A percentile compares a stretch with the other conserved stretches of the same genome.
phyloP scores from a whole-genome alignment of 2,797 vertebrate species.

The Phataginus tricuspis region DNA sequence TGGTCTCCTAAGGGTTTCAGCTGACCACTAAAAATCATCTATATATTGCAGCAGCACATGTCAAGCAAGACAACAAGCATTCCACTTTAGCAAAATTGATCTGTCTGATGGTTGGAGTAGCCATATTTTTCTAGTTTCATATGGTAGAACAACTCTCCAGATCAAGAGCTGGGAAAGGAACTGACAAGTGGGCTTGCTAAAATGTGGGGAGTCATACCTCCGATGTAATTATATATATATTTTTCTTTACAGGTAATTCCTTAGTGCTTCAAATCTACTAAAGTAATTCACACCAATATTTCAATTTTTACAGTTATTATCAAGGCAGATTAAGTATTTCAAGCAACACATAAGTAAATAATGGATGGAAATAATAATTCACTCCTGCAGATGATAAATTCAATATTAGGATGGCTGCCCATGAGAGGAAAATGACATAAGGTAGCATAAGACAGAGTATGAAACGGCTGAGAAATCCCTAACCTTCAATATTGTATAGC shows the following conservation, averaged over 20 bases:
- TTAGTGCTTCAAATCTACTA: not conserved
- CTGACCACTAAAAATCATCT: conserved; percentile 31
- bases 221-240: not conserved
- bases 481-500: not conserved
- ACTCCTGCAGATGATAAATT: not conserved
- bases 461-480: not conserved
- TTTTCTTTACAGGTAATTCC: not conserved
- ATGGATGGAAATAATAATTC: not conserved
- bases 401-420: not conserved
- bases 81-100: conserved; percentile 1
- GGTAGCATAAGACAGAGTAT: not conserved
- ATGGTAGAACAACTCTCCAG: not conserved
- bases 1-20: not conserved
- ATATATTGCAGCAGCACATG: not conserved
- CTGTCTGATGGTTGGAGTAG: not conserved
- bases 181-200: not conserved
- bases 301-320: not conserved
- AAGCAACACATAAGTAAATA: not conserved
- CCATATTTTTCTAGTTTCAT: not conserved
- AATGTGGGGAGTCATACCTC: not conserved
- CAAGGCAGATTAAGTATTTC: not conserved
- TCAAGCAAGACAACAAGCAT: conserved; percentile 5
- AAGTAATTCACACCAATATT: not conserved
- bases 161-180: not conserved
- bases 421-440: not conserved